Base-by-base conservation (phyloP, 2,888 invertebrate species). In the Drosophila limbata region DNA sequence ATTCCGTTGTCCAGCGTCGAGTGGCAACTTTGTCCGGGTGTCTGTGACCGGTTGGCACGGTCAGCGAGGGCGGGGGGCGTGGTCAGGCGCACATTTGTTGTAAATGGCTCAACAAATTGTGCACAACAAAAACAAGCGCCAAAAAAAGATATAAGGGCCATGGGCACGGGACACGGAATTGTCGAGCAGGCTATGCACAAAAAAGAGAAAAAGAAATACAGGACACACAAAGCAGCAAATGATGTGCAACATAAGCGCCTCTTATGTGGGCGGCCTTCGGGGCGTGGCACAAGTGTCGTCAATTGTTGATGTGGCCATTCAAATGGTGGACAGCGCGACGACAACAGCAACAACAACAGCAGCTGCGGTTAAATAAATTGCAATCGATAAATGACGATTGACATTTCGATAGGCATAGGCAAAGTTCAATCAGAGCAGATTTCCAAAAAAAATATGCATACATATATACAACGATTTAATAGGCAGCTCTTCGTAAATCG, bases 21-120 rank as follows among this genome's bases (percentile, higher is more conserved):
- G 70, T 73, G 78, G 52, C 68, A 72, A 65, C 51, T 44, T 69
- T 68, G 53, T 47, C 17, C 19, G n/a, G 15, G 8, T 17, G 44
- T 15, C 39, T 17, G 39, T 8, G n/a, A 35, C 35, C 28, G 6
- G 25, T 25, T 6, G 40, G 74, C 47, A 8, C 8, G 28, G 53
- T 53, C 53, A 4, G 35, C 21, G 21, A 10, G 10, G 15, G 52
- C 5, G 17, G 13, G 47, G 15, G 62, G 48, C 56, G 64, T 45
- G 42, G 69, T 69, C 62, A 33, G 79, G 79, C 76, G 67, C n/a
- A 79, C 79, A 79, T 81, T 81, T 81, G 79, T 74, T 74, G 74
- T 74, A 74, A 81, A 81, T 81, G 79, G 79, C 74, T 69, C 79
- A 79, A 77, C 79, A 79, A 79, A 79, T 79, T 74, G 74, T 55